These are phyloP conservation scores for Euzetes globulus DNA, from an alignment of 2,888 invertebrate genomes.

Conservation along the genomic window DNA sequence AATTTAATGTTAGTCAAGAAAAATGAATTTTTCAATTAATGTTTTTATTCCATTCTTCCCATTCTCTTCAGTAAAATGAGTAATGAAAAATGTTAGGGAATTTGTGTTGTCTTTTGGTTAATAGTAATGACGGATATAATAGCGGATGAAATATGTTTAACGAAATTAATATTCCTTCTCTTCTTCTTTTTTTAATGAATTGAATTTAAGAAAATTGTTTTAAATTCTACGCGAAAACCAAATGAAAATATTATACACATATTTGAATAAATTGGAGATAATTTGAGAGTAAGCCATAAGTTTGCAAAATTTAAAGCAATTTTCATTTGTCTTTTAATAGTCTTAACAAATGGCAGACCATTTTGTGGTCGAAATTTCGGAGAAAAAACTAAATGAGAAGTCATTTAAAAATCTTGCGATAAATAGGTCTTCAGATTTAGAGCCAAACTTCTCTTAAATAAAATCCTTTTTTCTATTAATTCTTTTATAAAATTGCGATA, in stretches of 20 bases:
- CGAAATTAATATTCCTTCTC: too few relatives aligned
- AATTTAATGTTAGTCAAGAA: neutral
- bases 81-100: too few relatives aligned
- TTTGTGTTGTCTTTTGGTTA: too few relatives aligned
- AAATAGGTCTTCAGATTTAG: neutral
- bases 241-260: too few relatives aligned
- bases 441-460: neutral
- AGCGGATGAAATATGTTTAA: too few relatives aligned
- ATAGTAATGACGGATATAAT: too few relatives aligned
- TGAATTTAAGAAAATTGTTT: slow-evolving; percentile 16
- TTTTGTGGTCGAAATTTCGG: slow-evolving; percentile 14
- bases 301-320: neutral
- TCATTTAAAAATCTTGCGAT: neutral
- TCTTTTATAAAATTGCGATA: neutral
- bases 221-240: neutral
- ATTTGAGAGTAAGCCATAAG: neutral
- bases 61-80: too few relatives aligned
- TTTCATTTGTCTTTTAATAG: neutral
- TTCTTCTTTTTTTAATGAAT: neutral
- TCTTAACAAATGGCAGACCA: slow-evolving; percentile 1
- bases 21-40: neutral
- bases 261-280: neutral
- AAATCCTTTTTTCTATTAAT: neutral
- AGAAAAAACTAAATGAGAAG: slow-evolving; percentile 16
- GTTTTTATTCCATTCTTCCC: neutral